Evolutionary conservation across 2,888 invertebrate genomes (phyloP), one percentile per base, ranked within the genome.

Genomic region (Iselma pallidipennis): DNA sequence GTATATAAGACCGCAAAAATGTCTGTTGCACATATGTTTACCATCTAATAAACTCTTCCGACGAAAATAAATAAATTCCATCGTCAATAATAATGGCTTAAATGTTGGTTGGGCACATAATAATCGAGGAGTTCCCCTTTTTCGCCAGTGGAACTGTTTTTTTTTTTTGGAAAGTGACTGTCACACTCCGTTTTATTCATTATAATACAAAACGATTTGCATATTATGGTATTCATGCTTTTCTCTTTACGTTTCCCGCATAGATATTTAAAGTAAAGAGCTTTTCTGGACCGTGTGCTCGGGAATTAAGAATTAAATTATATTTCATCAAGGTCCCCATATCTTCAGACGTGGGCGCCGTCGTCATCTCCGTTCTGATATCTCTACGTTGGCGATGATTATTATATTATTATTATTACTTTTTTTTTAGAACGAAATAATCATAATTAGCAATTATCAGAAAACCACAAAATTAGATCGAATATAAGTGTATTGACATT

Each of bases 141-240:
- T n/a, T n/a, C n/a, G n/a, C n/a, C n/a, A n/a, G n/a, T n/a, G n/a
- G n/a, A n/a, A n/a, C n/a, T n/a, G n/a, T n/a, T n/a, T n/a, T n/a
- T n/a, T n/a, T n/a, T n/a, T n/a, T n/a, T n/a, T n/a, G n/a, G 12
- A 14, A 5, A 33, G n/a, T 33, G 37, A 37, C 37, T 9, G 7
- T 16, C 37, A 64, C 64, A 69, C n/a, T n/a, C n/a, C n/a, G n/a
- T 65, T 66, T 65, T 67, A 69, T 68, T 71, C 66, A 71, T 71
- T 70, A 70, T 71, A 53, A 67, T n/a, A n/a, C n/a, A n/a, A n/a
- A n/a, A n/a, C n/a, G 69, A 71, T 70, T 71, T 71, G 68, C 71
- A 71, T 71, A 69, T 71, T 69, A 70, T 60, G n/a, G 66, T 68
- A 69, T 71, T 69, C 69, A 68, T 68, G 66, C 62, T 50, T 57